Base-by-base conservation (phyloP, 2,888 invertebrate genomes). In the Phortica okadai region DNA sequence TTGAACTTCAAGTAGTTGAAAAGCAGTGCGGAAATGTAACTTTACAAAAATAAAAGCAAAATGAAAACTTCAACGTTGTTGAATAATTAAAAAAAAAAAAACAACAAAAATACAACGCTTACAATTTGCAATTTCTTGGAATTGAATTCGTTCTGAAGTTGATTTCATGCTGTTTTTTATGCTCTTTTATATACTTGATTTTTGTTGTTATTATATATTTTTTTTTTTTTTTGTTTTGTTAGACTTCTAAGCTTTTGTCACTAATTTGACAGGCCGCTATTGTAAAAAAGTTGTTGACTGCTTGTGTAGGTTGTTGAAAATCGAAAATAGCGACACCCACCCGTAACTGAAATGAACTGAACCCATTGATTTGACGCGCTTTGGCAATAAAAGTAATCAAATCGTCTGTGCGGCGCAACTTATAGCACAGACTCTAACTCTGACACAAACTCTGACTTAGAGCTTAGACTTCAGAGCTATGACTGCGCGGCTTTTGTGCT, bases 11-110 rank as follows among this genome's bases (percentile, higher is more conserved):
- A 42, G 10, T 69, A 45, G 14, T 21, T 16, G 45, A 58, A 58
- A 66, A 21, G n/a, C 62, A 21, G 50, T 72, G 64, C 86, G 86
- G 88, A 87, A 79, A 80, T 84, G 83, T 79, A 75, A 70, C 78
- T 78, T 78, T 73, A 5, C 14, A 62, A 44, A 73, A 16, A 41
- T 73, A 59, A 73, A 21, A 21, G 16, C 21, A 5, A 11, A 16
- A 69, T 21, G 10, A 7, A 45, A 4, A 21, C 41, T 50, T 50
- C 25, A n/a, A 41, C 21, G 69, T 25, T 21, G 33, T n/a, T n/a
- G 16, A 50, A 64, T 64, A 25, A 64, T 14, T 25, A 64, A 64
- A 14, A 14, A 64, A 64, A 14, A 14, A 50, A 50, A 2, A 50
- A 6, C 10, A 50, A 50, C 2, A 11, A 50, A 50, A 50, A 14